phyloP scores from a whole-genome alignment of 1,140 invertebrate species.

The Wasmannia auropunctata region DNA sequence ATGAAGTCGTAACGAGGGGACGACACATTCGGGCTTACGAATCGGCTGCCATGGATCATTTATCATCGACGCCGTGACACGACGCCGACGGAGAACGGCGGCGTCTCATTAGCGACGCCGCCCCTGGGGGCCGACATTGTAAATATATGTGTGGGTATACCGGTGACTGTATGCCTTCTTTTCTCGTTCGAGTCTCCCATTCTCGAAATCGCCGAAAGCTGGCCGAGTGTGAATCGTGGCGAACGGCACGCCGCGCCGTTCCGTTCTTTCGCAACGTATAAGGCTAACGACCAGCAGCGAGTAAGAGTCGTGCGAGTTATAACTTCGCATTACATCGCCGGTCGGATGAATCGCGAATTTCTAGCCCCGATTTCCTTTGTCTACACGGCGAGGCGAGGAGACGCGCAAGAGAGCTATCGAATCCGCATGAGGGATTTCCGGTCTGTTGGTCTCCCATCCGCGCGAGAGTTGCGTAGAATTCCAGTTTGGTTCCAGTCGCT shows the following conservation, averaged over 20 bases:
- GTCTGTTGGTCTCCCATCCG: constrained; percentile 70
- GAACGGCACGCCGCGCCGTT: neutral
- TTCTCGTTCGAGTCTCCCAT: constrained; percentile 18
- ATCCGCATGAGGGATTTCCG: constrained; percentile 71
- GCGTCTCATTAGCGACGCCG: constrained; percentile 56
- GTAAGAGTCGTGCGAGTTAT: constrained; percentile 34
- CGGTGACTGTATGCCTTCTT: neutral
- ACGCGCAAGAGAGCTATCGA: constrained; percentile 67
- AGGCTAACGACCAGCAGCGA: neutral
- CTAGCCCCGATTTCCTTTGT: constrained; percentile 68
- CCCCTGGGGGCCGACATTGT: constrained; percentile 1
- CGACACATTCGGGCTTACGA: constrained; percentile 49
- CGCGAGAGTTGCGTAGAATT: constrained; percentile 68
- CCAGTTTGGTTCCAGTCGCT: constrained; percentile 73
- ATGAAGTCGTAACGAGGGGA: constrained; percentile 58
- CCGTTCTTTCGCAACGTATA: constrained; percentile 60
- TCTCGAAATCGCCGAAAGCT: constrained; percentile 64
- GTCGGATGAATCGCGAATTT: constrained; percentile 64
- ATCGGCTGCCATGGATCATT: constrained; percentile 43
- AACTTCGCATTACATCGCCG: constrained; percentile 51
- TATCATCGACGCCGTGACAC: constrained; percentile 56
- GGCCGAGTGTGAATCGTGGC: constrained; percentile 56
- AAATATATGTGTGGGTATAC: neutral
- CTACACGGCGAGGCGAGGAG: constrained; percentile 25
- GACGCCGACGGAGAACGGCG: constrained; percentile 28